Evolutionary conservation across 2,888 invertebrate genomes (phyloP), one percentile per base, ranked within the genome.

Genomic region (Octonoba sinensis): DNA sequence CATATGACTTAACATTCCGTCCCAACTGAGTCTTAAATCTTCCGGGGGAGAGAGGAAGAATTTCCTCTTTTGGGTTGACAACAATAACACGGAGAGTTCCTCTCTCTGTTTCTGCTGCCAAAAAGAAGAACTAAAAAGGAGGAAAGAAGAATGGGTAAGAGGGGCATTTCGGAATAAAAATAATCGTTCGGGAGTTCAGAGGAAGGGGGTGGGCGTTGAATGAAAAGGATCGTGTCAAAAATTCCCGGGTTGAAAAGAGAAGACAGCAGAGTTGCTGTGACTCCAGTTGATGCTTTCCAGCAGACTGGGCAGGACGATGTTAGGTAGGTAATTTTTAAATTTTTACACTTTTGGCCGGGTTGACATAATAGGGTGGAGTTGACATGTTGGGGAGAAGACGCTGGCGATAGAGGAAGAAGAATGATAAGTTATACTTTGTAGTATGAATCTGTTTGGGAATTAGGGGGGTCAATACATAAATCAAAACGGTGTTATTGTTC

Each of bases 311-410:
- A 62, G 62, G 73, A 62, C 59, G 51, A 36, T 57, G 65, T 54
- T 51, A 73, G 65, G 65, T 72, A 72, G 62, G 72, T 72, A 72
- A 72, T 72, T 72, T 72, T 72, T 72, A 72, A 72, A 62, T 73
- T 73, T 73, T 72, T 72, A 62, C 62, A 72, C 36, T 72, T 72
- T 65, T 57, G 60, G 56, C 46, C n/a, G 62, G 56, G 72, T 72
- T 62, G 49, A 72, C 62, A 72, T 62, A 72, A 72, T 62, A 54
- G 62, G 36, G 24, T 18, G 51, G 18, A 54, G 62, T 54, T 65
- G 64, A 65, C 54, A 64, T 46, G 65, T 20, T n/a, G 44, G 15
- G 62, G 27, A 44, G 73, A 22, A 49, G 11, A 24, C 22, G 18
- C 20, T 47, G 51, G 54, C 4, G 18, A 54, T 18, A 8, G 59